Evolutionary conservation across 2,113 vertebrate genomes (phyloP).

Genomic region (Caranx ignobilis): DNA sequence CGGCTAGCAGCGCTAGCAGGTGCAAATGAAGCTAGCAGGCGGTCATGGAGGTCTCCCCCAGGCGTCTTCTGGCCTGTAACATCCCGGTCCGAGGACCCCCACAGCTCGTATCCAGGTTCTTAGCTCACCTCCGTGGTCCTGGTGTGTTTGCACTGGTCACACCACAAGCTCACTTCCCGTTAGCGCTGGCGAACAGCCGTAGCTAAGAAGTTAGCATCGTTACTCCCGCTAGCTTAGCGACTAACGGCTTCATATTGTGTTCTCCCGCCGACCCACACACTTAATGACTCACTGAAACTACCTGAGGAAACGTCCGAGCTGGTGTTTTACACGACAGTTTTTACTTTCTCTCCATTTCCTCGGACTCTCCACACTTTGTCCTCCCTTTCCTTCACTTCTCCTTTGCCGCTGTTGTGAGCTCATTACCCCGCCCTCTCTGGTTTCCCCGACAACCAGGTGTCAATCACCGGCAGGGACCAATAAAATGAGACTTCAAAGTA

Average conservation of each 20-base stretch:
- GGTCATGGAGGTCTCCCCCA: not conserved
- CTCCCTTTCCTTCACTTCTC: not conserved
- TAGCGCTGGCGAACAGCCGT: not conserved
- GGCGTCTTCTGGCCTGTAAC: no score
- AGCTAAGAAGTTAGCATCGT: not conserved
- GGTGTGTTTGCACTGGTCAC: no score
- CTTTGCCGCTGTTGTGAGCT: fast-evolving
- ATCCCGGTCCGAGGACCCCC: no score
- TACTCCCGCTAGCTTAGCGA: no score
- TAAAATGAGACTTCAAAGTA: not conserved
- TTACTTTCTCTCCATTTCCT: no score
- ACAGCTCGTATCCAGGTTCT: no score
- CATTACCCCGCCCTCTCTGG: not conserved
- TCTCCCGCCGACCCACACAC: not conserved
- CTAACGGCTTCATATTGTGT: not conserved
- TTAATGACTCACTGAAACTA: no score
- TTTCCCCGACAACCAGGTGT: not conserved
- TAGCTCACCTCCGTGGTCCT: no score
- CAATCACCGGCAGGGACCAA: not conserved
- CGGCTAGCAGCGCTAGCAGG: no score
- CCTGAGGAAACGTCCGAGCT: not conserved
- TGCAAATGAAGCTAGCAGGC: not conserved
- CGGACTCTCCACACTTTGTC: no score
- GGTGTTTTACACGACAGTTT: not conserved
- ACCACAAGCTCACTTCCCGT: not conserved